Evolutionary conservation across 1,140 invertebrate species (phyloP), one percentile per base, ranked within the genome.

Genomic region (Papilio polytes): DNA sequence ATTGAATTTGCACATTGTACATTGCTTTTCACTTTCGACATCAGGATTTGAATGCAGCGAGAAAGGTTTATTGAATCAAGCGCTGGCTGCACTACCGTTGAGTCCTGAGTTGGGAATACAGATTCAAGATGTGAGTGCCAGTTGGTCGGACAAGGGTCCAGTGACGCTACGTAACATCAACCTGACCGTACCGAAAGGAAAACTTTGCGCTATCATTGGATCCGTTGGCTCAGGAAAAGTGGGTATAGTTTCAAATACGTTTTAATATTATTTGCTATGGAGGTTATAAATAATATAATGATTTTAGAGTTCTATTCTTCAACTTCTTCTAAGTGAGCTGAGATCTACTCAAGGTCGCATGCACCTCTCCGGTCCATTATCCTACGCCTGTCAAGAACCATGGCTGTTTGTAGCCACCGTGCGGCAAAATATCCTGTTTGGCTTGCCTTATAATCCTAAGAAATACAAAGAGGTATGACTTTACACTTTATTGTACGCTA

Each of bases 371-470:
- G 96, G 97, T 0, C 95, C 93, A 0, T 90, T 98, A 1, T 97
- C 97, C 0, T 98, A 98, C 85, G 96, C 97, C 4, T 96, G 97
- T 80, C 97, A 98, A 86, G 97, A 98, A 84, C 96, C 97, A 0
- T 98, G 97, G 97, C 95, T 98, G 0, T 98, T 98, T 87, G 96
- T 96, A 0, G 97, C 96, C 12, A 96, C 96, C 0, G 95, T 97
- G 0, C 90, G 96, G 80, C 97, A 98, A 80, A 99, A 98, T 87
- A 98, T 99, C 80, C 90, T 98, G 0, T 98, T 98, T 92, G 98
- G 98, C 0, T 95, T 96, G 63, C 87, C 94, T 0, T 98, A 96
- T 80, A 96, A 98, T 82, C 94, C 95, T 26, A 95, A 95, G 44
- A 96, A 96, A 84, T 98, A 98, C 86, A 95, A 96, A 82, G 96